Base-by-base conservation (phyloP, 2,888 invertebrate genomes). In the Ctena decussata region DNA sequence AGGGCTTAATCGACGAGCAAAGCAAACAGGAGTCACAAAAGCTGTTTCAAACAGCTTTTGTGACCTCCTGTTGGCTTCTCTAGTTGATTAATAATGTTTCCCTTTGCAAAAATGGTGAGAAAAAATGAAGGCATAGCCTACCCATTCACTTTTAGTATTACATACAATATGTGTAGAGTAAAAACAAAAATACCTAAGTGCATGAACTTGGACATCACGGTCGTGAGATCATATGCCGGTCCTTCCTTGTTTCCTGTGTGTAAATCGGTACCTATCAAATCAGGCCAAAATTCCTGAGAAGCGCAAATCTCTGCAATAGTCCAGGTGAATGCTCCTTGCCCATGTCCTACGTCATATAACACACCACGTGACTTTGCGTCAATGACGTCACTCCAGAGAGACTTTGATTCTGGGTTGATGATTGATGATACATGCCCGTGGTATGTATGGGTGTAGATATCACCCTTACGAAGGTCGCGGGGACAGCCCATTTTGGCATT, bases 281-380 rank as follows among this genome's bases (percentile, higher is more conserved):
- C 94, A 6, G 94, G 94, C 91, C 91, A 94, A 73, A 94, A 93
- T 1, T 85, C 86, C 37, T 89, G 77, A 32, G 89, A 75, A 0
- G 89, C 84, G 41, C 92, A 90, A 15, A 90, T 75, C 77, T 94
- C 94, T 0, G 93, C 92, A 1, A 93, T 91, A 2, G 89, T 90
- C 95, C 95, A 95, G 24, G 82, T 88, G 70, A 94, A 94, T 0
- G 93, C 91, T 2, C 94, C 94, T 37, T 91, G 91, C 0, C 95
- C 95, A 81, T 95, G 95, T 0, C 95, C 95, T 11, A 93, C 87
- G 75, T 94, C 94, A 87, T 94, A 94, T 0, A 93, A 53, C 8
- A 94, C 93, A 18, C 94, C 94, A 69, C 93, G 89, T 49, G 89
- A 85, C 71, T 81, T 91, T 30, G 95, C 95, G 6, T 92, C 89